Conservation (phyloP, 2,888 invertebrate species). For the Volucella inanis region DNA sequence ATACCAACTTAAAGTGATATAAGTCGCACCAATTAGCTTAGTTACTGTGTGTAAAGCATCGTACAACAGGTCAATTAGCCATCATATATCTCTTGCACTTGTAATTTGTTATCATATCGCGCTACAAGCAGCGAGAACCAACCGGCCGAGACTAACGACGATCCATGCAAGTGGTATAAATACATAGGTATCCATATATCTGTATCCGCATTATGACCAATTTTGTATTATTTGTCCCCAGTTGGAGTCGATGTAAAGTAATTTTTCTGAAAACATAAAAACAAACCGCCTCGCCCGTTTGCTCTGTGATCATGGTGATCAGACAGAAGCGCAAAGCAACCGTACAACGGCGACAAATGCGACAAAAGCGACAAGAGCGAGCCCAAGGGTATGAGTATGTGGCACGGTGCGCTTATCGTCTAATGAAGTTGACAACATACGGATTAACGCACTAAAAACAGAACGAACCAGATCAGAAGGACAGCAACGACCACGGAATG, state of each 20-base stretch:
- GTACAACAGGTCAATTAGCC: constrained; percentile 71
- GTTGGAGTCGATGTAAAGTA: constrained; percentile 52
- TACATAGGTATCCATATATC: too few relatives aligned
- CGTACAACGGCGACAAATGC: constrained; percentile 23
- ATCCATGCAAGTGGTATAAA: constrained; percentile 3
- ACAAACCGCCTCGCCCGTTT: constrained; percentile 61
- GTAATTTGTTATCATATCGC: constrained; percentile 65
- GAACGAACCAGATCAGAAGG: constrained; percentile 73
- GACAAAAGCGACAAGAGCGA: constrained; percentile 7
- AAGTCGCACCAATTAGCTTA: constrained; percentile 70
- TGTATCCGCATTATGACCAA: constrained; percentile 28
- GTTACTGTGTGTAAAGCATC: constrained; percentile 49
- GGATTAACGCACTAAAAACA: constrained; percentile 82
- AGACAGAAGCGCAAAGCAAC: constrained; percentile 66
- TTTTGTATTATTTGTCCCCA: constrained; percentile 46
- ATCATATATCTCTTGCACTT: constrained; percentile 61
- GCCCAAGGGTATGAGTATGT: constrained; percentile 31
- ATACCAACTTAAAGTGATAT: constrained; percentile 39
- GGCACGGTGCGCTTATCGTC: constrained; percentile 82
- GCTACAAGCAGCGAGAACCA: constrained; percentile 23
- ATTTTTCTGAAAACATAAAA: constrained; percentile 73
- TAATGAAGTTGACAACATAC: constrained; percentile 84
- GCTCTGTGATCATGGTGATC: constrained; percentile 23
- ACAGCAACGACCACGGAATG: constrained; percentile 56
- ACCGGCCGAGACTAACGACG: constrained; percentile 23